Evolutionary conservation across 2,888 invertebrate species (phyloP).

Genomic region (Theristus sp.): DNA sequence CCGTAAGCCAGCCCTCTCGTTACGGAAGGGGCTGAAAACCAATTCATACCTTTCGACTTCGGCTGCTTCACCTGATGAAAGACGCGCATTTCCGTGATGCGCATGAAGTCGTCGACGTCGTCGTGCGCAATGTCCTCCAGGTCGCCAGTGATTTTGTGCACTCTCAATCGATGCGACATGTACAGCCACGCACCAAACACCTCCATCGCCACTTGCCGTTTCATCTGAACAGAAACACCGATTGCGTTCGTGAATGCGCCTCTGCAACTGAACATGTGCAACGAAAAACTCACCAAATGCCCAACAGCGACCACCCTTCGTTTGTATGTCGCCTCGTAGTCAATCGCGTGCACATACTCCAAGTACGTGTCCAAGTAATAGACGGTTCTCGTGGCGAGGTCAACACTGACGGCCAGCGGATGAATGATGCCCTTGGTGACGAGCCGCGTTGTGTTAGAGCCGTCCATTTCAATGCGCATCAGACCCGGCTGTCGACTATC

Average conservation of each 20-base stretch:
- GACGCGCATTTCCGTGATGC: slow-evolving; percentile 48
- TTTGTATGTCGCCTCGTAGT: slow-evolving; percentile 47
- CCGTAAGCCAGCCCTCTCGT: too few relatives aligned
- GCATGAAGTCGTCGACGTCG: slow-evolving; percentile 36
- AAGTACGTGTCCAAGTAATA: slow-evolving; percentile 48
- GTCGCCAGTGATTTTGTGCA: slow-evolving; percentile 42
- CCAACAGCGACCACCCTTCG: slow-evolving; percentile 9
- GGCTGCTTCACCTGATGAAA: slow-evolving; percentile 62
- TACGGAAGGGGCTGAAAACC: too few relatives aligned
- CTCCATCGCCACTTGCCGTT: slow-evolving; percentile 49
- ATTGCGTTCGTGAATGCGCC: too few relatives aligned
- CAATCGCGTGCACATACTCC: slow-evolving; percentile 55
- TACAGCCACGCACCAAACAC: slow-evolving; percentile 53
- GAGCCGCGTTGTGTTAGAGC: slow-evolving; percentile 43
- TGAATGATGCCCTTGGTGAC: slow-evolving; percentile 53
- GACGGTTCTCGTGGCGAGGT: slow-evolving; percentile 43
- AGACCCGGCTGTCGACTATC: slow-evolving; percentile 45
- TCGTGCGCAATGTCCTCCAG: slow-evolving; percentile 15
- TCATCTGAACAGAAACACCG: slow-evolving; percentile 41
- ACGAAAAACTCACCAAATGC: slow-evolving; percentile 4
- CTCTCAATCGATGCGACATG: slow-evolving; percentile 44
- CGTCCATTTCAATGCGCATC: slow-evolving; percentile 47
- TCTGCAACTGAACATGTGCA: too few relatives aligned
- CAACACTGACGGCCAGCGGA: slow-evolving; percentile 52
- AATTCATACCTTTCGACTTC: too few relatives aligned